Evolutionary conservation across 2,888 invertebrate genomes (phyloP).

Genomic region (Caradrina clavipalpis): DNA sequence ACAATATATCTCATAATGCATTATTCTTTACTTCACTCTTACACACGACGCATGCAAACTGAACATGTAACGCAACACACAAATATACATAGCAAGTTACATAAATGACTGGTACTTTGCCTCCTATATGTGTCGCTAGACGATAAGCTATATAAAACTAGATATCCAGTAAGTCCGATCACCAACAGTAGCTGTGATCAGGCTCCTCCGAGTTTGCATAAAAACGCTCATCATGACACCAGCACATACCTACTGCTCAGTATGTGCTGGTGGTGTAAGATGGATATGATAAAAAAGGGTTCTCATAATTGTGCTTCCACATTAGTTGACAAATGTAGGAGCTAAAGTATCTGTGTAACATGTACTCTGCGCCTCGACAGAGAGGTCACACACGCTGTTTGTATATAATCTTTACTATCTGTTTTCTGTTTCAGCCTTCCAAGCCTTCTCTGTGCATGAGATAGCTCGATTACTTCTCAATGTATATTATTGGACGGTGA

Average conservation of each 20-base stretch:
- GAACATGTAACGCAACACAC: constrained; percentile 25
- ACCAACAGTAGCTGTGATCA: not conserved
- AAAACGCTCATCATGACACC: not conserved
- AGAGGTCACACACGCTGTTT: constrained; percentile 65
- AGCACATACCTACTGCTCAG: not conserved
- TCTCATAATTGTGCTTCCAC: not conserved
- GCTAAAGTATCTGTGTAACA: not conserved
- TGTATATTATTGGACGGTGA: constrained; percentile 76
- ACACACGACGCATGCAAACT: constrained; percentile 27
- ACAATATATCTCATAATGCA: constrained; percentile 31
- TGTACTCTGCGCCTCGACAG: constrained; percentile 6
- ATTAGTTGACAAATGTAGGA: not conserved
- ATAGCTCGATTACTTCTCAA: constrained; percentile 76
- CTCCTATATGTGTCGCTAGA: not conserved
- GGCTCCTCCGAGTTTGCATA: not conserved
- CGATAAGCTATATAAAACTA: not conserved
- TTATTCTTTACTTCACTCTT: constrained; percentile 49
- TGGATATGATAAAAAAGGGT: not conserved
- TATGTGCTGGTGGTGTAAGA: too few relatives aligned
- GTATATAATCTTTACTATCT: constrained; percentile 86
- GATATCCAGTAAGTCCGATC: not conserved
- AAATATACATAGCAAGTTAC: constrained; percentile 22
- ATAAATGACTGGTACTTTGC: constrained; percentile 10
- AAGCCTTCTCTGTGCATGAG: constrained; percentile 89
- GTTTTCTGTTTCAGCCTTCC: constrained; percentile 90